Evolutionary conservation across 2,113 vertebrate species (phyloP), one percentile per base, ranked within the genome.

Genomic region (Gnathonemus longibarbis): DNA sequence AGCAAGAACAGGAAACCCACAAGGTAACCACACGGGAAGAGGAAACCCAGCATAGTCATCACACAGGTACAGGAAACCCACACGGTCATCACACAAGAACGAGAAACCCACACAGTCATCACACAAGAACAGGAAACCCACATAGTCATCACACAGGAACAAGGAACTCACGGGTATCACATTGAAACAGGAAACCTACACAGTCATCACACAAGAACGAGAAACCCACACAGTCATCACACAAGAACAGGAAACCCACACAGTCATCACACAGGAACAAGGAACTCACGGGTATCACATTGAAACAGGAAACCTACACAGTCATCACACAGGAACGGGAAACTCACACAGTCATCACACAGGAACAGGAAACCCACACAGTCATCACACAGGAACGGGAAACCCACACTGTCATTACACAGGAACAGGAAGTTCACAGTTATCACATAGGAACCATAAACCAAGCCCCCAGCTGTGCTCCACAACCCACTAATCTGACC

Each of bases 361-460:
- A 35, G 48, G 48, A 89, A 66, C 62, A 48, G 3, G 0, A 85
- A 50, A 27, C 21, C 45, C 39, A 45, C 87, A 87, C 49, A 45
- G 35, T 11, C 48, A 53, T 49, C 50, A 52, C 49, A 53, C 50
- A 56, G 48, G 0, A 50, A 87, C 0, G 27, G 2, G 2, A 87
- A 53, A 87, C 31, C 13, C 48, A 53, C 46, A 52, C 52, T 5
- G 66, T 45, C 1, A 85, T 21, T 90, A 88, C 92, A 91, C 83
- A 35, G 52, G 56, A 88, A 77, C 88, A 77, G 48, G 21, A 31
- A 86, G 27, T 24, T 45, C 42, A 19, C 86, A 85, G 92, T 91
- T 91, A 45, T 92, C 91, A 91, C 92, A 88, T 91, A 90, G 91
- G 74, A 94, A 93, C 93, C 94, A 94, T 93, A 93, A 94, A 92